These are phyloP conservation scores for Spinus olivaceus DNA, from an alignment of 2,797 vertebrate species.

Conservation along the genomic window DNA sequence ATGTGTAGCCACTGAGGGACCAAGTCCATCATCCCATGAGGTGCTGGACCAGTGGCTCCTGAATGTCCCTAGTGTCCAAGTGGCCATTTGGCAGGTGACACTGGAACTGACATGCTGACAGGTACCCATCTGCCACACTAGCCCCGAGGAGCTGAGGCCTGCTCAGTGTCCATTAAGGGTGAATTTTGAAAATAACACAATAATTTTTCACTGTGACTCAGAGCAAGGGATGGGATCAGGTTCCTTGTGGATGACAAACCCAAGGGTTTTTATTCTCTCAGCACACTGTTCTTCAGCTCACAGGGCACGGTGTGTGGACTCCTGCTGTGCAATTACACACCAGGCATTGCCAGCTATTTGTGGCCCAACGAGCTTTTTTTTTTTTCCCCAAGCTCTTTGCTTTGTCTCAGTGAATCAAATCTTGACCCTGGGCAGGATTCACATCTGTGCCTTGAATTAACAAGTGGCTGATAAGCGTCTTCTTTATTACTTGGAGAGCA, in stretches of 20 bases:
- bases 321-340: background rate
- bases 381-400: background rate
- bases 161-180: background rate
- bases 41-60: fast-evolving
- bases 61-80: background rate
- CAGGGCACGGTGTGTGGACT: fast-evolving
- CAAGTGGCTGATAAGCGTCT: background rate
- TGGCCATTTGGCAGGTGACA: background rate
- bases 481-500: conserved; percentile 33
- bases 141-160: fast-evolving
- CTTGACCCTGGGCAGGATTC: background rate
- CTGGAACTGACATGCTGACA: background rate
- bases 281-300: background rate
- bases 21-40: fast-evolving
- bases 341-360: background rate
- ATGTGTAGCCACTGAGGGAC: background rate
- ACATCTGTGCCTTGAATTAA: background rate
- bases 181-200: background rate
- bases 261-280: background rate
- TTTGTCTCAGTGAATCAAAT: background rate
- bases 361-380: background rate
- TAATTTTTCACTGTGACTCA: background rate
- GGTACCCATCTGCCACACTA: fast-evolving
- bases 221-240: background rate
- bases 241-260: background rate